Evolutionary conservation across 2,888 invertebrate species (phyloP), one percentile per base, ranked within the genome.

Genomic region (Trachelus tabidus): DNA sequence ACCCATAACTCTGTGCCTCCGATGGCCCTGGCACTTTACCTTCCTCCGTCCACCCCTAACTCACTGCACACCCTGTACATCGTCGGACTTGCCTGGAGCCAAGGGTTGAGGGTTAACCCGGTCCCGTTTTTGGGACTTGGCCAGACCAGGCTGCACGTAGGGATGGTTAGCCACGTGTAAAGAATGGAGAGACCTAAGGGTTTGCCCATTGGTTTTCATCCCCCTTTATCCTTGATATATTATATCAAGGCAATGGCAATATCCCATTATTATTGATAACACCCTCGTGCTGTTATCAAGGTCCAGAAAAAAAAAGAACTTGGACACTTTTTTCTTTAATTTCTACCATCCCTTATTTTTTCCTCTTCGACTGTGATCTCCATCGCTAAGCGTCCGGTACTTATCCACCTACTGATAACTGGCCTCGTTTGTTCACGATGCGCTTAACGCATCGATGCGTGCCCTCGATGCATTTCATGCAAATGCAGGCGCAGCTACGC

Each of bases 1-100:
- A 79, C 76, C 77, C 73, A 79, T 81, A 80, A 81, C 77, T 81
- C 77, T 79, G 79, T 69, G 56, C 56, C 56, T 56, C 56, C 9
- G 56, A 56, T 56, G 56, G 56, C 56, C 9, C 56, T 56, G 56
- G 56, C 56, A 56, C 56, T 56, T 56, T 56, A 56, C 56, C 56
- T 56, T 56, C 56, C 56, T 23, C 23, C 56, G 23, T 6, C 56
- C 23, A 56, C 56, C 56, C 56, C 56, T 56, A 23, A 56, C 56
- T 56, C 56, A 56, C 56, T 56, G 23, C 23, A 23, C 56, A 9
- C 56, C 56, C 56, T 56, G 56, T 56, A 56, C 56, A 56, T 56
- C 23, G 56, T 56, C 23, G 56, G 23, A 56, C 56, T 56, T 56
- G 56, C 56, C 56, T 56, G 23, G 23, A 56, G 56, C 56, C 56